Evolutionary conservation across 2,113 vertebrate species (phyloP).

Genomic region (Paradoxurus hermaphroditus): DNA sequence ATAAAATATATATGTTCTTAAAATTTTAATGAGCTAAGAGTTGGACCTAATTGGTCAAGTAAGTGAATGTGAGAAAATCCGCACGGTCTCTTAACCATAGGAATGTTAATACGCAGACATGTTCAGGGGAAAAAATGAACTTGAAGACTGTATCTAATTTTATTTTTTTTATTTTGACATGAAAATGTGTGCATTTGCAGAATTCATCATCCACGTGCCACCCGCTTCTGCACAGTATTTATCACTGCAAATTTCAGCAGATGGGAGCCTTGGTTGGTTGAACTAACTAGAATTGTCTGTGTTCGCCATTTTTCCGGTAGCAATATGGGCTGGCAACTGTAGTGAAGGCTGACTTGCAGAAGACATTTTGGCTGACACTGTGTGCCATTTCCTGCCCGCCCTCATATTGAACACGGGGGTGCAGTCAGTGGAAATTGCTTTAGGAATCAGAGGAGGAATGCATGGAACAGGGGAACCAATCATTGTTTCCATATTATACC

Average conservation of each 20-base stretch:
- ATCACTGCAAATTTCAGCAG: background rate
- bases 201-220: background rate
- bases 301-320: background rate
- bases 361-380: background rate
- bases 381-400: background rate
- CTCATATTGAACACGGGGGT: background rate
- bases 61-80: background rate
- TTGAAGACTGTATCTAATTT: background rate
- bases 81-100: background rate
- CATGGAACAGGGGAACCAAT: too few relatives aligned
- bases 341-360: background rate
- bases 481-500: background rate
- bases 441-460: background rate
- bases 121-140: background rate
- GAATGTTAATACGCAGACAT: background rate
- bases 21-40: background rate
- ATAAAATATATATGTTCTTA: background rate
- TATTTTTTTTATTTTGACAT: conserved; percentile 13
- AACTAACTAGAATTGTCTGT: background rate
- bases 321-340: background rate
- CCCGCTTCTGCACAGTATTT: background rate
- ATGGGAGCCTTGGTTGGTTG: background rate
- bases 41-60: background rate
- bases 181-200: background rate
- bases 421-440: background rate